These are phyloP conservation scores for Physocephala rufipes DNA, from an alignment of 2,888 invertebrate species.

Conservation along the genomic window DNA sequence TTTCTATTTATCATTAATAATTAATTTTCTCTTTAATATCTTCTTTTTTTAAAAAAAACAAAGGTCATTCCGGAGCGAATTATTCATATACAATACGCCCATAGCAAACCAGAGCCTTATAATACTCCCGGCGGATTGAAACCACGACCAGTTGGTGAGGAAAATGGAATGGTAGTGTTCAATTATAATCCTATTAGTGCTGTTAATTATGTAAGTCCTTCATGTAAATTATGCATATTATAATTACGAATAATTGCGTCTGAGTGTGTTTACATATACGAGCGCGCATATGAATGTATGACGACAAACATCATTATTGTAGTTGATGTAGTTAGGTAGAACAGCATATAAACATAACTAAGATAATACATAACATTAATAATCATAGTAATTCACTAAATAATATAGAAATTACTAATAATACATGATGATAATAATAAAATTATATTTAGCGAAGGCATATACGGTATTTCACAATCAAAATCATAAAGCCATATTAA, in stretches of 20 bases:
- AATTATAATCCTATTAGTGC: constrained; percentile 87
- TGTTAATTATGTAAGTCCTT: constrained; percentile 87
- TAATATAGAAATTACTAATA: no score
- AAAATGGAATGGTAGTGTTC: constrained; percentile 83
- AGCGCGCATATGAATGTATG: neutral
- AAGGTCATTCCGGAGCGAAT: constrained; percentile 86
- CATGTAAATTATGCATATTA: neutral
- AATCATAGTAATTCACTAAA: no score
- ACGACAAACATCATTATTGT: neutral
- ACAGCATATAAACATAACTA: no score
- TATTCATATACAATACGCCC: constrained; percentile 78
- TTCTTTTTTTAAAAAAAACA: constrained; percentile 16
- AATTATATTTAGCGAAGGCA: no score
- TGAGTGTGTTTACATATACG: neutral
- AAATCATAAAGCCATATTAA: no score
- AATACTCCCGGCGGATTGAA: constrained; percentile 83
- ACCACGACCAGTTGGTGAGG: constrained; percentile 87
- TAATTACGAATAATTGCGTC: neutral
- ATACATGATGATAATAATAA: no score
- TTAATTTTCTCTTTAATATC: no score
- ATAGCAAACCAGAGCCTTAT: constrained; percentile 81
- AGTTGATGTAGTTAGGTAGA: no score
- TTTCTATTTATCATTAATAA: neutral
- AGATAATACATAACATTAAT: no score
- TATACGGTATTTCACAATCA: no score